Conservation (phyloP, 2,888 invertebrate species). For the Horisme vitalbata region DNA sequence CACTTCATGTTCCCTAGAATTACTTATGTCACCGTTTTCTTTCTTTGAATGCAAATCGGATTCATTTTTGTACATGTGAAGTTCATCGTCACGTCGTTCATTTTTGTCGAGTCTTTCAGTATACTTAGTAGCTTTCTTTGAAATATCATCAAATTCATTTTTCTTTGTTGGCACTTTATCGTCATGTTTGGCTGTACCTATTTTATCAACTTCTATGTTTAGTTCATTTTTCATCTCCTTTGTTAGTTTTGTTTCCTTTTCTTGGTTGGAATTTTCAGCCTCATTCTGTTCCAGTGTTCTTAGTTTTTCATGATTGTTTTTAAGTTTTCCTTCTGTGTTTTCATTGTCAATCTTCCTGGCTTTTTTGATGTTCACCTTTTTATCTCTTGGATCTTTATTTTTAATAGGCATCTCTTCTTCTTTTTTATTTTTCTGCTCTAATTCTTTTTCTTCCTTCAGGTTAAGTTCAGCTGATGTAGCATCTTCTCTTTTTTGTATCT, state of each 20-base stretch:
- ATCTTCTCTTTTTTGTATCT: conserved; percentile 4
- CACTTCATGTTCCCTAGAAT: conserved; percentile 1
- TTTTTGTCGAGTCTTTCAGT: conserved; percentile 13
- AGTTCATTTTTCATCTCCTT: neutral
- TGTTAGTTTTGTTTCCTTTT: neutral
- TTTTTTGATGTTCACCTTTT: too few relatives aligned
- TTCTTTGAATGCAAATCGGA: neutral
- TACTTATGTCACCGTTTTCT: conserved; percentile 9
- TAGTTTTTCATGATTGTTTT: neutral
- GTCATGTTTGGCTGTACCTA: neutral
- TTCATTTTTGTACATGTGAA: conserved; percentile 14
- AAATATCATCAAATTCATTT: neutral
- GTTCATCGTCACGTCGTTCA: conserved; percentile 14
- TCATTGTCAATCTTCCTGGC: too few relatives aligned
- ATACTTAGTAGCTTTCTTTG: conserved; percentile 4
- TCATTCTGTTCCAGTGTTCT: neutral
- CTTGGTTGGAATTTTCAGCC: neutral
- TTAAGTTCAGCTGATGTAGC: too few relatives aligned
- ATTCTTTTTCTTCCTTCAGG: too few relatives aligned
- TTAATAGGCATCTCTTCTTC: too few relatives aligned
- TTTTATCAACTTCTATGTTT: neutral
- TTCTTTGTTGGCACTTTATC: neutral
- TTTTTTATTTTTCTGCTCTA: too few relatives aligned
- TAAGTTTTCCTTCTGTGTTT: neutral
- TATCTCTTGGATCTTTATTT: too few relatives aligned